Base-by-base conservation (phyloP, 2,113 vertebrate genomes). In the Entelurus aequoreus region DNA sequence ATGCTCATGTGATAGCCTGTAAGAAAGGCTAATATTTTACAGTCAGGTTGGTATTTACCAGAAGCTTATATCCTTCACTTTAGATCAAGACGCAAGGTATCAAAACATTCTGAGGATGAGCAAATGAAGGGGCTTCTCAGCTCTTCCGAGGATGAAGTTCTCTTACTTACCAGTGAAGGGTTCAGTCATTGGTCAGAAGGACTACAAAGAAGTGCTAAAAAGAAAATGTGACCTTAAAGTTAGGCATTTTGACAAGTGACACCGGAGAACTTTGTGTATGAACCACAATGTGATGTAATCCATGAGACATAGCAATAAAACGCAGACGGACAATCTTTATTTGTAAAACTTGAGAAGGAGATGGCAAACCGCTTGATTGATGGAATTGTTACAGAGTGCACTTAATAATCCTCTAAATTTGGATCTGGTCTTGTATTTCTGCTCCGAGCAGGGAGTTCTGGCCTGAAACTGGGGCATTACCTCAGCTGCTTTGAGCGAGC, bases 401-500 rank as follows among this genome's bases (percentile, higher is more conserved):
- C 84, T 87, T 89, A 88, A 88, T 86, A 88, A 85, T 79, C 66
- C 55, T 71, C 86, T 89, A 90, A 88, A 88, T 88, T 88, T 90
- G 89, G 88, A 71, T 69, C 66, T 81, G 79, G 81, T 84, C 84
- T 70, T 14, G 71, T 74, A 79, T 74, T 74, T 63, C 63, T 84
- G 81, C 70, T 80, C 75, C 64, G 76, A 81, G 73, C 61, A 46
- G 51, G 75, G 78, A 67, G 81, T 84, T 80, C 82, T 90, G 88
- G 88, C 86, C 64, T 3, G 36, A 4, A 7, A 71, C 79, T 74
- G 78, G 85, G 77, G 79, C 79, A 89, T 91, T 84, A 91, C 88
- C 86, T 91, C 88, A 89, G 82, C 78, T 64, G 74, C 79, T 85
- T 56, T 77, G 82, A 82, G 75, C 81, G 82, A 84, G 76, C 56